Evolutionary conservation across 2,797 vertebrate species (phyloP).

Genomic region (Capromys pilorides): DNA sequence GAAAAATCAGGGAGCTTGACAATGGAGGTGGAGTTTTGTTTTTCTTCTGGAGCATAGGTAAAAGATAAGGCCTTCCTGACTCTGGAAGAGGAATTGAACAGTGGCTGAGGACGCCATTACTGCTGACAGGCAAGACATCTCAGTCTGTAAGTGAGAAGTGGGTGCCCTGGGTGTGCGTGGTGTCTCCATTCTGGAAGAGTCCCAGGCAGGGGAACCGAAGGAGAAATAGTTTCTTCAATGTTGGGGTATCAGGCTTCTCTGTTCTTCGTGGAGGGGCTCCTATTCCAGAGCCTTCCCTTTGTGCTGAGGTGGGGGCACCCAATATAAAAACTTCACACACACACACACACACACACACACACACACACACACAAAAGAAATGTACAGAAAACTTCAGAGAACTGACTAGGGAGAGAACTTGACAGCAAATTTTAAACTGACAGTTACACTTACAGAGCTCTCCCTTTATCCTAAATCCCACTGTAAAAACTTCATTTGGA

Average conservation of each 20-base stretch:
- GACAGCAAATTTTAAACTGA: not conserved
- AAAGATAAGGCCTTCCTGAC: not conserved
- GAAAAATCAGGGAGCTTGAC: not conserved
- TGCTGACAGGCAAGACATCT: not conserved
- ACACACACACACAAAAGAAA: not conserved
- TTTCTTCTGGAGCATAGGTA: not conserved
- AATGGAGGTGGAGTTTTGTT: not conserved
- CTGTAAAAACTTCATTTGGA: not conserved
- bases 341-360: not conserved
- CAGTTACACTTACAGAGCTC: not conserved
- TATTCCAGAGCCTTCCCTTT: not conserved
- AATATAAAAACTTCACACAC: not conserved
- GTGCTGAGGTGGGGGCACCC: not conserved
- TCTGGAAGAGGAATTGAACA: not conserved
- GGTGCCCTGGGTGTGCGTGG: accelerated
- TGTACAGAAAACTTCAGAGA: not conserved
- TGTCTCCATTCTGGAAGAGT: not conserved
- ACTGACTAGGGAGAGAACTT: not conserved
- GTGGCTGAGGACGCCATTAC: not conserved
- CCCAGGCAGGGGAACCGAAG: accelerated
- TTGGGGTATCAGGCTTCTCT: not conserved
- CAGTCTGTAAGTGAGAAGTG: not conserved
- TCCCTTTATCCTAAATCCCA: not conserved
- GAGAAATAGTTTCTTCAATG: not conserved
- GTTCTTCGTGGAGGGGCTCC: not conserved